Percentiles rank a stretch among this genome's conserved stretches.
Conservation (phyloP, 2,113 vertebrate genomes). For the Lagenorhynchus albirostris region DNA sequence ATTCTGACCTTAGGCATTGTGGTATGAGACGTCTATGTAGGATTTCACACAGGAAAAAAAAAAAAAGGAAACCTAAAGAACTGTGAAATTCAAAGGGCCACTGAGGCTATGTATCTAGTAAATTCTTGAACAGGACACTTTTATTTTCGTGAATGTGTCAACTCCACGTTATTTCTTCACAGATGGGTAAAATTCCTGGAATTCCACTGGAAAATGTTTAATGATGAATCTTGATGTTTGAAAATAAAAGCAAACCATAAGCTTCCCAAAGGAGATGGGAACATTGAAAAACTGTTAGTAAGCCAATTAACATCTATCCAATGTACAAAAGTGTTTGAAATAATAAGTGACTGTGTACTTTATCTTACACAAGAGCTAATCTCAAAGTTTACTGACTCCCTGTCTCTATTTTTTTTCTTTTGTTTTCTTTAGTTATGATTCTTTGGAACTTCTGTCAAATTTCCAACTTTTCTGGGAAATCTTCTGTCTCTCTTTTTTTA, state of each 20-base stretch:
- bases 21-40: background rate
- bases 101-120: background rate
- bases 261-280: background rate
- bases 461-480: background rate
- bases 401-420: background rate
- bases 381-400: background rate
- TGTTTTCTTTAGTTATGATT: background rate
- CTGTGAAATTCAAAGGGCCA: background rate
- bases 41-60: background rate
- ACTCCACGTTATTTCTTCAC: background rate
- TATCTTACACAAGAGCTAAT: background rate
- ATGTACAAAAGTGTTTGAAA: background rate
- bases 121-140: background rate
- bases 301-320: background rate
- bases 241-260: background rate
- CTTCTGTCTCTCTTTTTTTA: background rate
- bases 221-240: background rate
- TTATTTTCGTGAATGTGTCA: background rate
- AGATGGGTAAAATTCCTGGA: background rate
- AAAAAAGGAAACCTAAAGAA: background rate
- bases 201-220: slow-evolving; percentile 30
- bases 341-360: background rate
- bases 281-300: background rate
- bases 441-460: background rate
- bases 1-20: background rate